Base-by-base conservation (phyloP, 2,888 invertebrate species). In the Podotricha telesiphe region DNA sequence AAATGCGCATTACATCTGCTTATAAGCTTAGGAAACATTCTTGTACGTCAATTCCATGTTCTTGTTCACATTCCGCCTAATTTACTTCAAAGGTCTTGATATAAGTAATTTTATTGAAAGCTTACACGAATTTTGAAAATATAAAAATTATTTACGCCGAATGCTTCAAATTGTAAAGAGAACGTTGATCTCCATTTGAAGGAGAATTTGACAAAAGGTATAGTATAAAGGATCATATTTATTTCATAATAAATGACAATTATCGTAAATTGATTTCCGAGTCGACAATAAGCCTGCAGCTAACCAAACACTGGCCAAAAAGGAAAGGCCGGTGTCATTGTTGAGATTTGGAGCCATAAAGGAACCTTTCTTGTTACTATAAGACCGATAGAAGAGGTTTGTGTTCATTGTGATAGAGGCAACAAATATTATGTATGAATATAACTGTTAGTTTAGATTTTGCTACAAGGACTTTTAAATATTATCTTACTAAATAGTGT, bases 231-330 rank as follows among this genome's bases (percentile, higher is more conserved):
- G 83, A 86, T 91, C 91, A 92, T 92, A 92, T 93, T 91, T 91
- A 93, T 91, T 91, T 86, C 91, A 91, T 92, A 93, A 93, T 93
- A 93, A 90, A 93, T 90, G 93, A 91, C 92, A 93, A 93, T 93
- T 93, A 93, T 88, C 88, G 82, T 91, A 91, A 93, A 93, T 92
- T 91, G 92, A 92, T 91, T 91, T 86, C 82, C 75, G 78, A 80
- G 80, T 81, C 79, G 81, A 93, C 91, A 93, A 93, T 88, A 80
- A 84, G 82, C 85, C 74, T 79, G 94, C 94, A 94, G 94, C 94
- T 94, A 94, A 94, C 94, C 94, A 94, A 94, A 94, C 94, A 94
- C 94, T 94, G 94, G 93, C 94, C 94, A 93, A 83, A 93, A 93
- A 89, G 91, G 89, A 87, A 87, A 91, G 85, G 79, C 79, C 86